Evolutionary conservation across 2,888 invertebrate species (phyloP), one percentile per base, ranked within the genome.

Genomic region (Dicranocentrus wangi): DNA sequence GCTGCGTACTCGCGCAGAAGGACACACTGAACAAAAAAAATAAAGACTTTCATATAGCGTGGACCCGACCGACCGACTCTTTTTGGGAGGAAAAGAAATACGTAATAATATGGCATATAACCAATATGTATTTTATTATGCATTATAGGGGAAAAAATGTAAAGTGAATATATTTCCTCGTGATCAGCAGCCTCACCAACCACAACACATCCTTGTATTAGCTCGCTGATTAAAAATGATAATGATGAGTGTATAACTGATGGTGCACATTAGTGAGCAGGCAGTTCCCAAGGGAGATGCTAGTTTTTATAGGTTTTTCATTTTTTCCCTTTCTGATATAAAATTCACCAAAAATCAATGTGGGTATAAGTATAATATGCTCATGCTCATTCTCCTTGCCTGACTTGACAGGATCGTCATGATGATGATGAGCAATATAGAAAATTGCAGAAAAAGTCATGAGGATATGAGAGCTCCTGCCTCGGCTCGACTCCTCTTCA

Each of bases 171-270:
- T n/a, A 72, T 63, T 72, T 72, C 66, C 58, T 55, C 58, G n/a
- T 39, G 47, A 58, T 47, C 42, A 72, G 32, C 10, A 61, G 32
- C 43, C 39, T 19, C 21, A 66, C n/a, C 42, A 68, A 3, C 43
- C 55, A 47, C 47, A 7, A 69, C n/a, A 77, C 32, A 72, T 65
- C 61, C 51, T 53, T 75, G 58, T 66, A 65, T 73, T 69, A 75
- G 43, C 69, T 43, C 55, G 47, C 68, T 75, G 81, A 81, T 81
- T 81, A 81, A 81, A 81, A 81, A 75, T 81, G 75, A 81, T 81
- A 81, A 81, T 81, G 81, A 81, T 70, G 80, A 73, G 80, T 79
- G 68, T 68, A 23, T 69, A 79, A 71, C 55, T 75, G 71, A 21
- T 75, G 69, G 70, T 70, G 68, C 28, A 69, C 73, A 80, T 73